Conservation (phyloP, 2,797 vertebrate species). For the Acanthiza pusilla region DNA sequence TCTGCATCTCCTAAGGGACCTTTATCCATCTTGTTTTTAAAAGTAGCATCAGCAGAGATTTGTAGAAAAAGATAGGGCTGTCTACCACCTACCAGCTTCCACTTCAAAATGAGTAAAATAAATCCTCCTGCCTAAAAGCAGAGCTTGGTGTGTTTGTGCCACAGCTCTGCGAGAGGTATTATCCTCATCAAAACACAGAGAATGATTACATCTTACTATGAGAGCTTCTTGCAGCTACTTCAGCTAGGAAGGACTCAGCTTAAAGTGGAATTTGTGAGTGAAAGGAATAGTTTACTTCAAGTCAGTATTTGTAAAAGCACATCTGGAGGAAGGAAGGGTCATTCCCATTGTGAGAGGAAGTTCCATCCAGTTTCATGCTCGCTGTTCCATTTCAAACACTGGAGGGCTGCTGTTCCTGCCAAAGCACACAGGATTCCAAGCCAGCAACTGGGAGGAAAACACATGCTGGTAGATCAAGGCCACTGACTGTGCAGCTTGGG, state of each 20-base stretch:
- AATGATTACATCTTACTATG: neutral
- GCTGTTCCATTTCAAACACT: neutral
- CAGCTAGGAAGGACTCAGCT: neutral
- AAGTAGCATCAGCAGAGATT: neutral
- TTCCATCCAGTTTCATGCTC: neutral
- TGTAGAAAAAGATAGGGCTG: neutral
- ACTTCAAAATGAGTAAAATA: neutral
- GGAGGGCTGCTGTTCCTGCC: neutral
- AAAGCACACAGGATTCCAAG: neutral
- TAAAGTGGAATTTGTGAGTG: neutral
- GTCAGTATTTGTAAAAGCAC: neutral
- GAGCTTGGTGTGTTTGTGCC: neutral
- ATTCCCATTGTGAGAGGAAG: neutral
- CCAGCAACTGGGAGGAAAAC: neutral
- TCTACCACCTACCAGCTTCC: neutral
- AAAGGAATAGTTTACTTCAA: neutral
- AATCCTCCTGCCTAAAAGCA: neutral
- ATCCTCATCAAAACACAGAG: neutral
- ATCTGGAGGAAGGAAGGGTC: slow-evolving; percentile 9
- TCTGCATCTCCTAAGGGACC: neutral
- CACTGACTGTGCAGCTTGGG: neutral
- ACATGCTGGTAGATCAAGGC: neutral
- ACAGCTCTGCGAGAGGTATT: neutral
- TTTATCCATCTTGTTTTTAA: neutral
- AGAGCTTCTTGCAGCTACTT: neutral